phyloP scores from a whole-genome alignment of 2,113 vertebrate genomes.

The Callocephalon fimbriatum region DNA sequence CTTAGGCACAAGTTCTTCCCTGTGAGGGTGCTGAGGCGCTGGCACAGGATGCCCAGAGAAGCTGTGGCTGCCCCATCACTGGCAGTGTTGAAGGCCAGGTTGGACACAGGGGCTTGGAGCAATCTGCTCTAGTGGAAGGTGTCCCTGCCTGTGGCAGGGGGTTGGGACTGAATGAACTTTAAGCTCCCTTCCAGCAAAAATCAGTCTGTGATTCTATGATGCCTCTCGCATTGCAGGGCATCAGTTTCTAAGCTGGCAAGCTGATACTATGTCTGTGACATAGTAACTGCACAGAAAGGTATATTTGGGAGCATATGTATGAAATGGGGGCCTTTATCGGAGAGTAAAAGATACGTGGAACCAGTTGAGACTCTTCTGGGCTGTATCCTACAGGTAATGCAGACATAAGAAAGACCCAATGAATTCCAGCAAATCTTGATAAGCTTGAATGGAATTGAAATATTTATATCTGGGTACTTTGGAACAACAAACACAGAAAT shows the following conservation, averaged over 20 bases:
- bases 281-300: not conserved
- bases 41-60: too few species aligned
- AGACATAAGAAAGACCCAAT: accelerated
- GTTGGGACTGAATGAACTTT: not conserved
- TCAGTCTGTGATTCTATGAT: not conserved
- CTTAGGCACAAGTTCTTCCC: too few species aligned
- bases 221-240: accelerated
- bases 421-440: too few species aligned
- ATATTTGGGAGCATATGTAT: accelerated
- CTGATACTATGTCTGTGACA: accelerated
- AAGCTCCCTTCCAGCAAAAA: not conserved
- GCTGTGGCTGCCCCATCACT: too few species aligned
- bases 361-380: too few species aligned
- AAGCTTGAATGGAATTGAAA: not conserved
- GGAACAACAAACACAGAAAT: not conserved
- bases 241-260: not conserved
- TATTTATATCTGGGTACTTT: not conserved
- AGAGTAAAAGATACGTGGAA: not conserved
- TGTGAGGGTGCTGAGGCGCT: too few species aligned
- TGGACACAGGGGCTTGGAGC: too few species aligned
- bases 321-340: not conserved
- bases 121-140: not conserved
- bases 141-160: not conserved
- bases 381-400: accelerated
- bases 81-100: too few species aligned